These are phyloP conservation scores for Calycopis cecrops DNA, from an alignment of 1,140 invertebrate species.

Conservation along the genomic window DNA sequence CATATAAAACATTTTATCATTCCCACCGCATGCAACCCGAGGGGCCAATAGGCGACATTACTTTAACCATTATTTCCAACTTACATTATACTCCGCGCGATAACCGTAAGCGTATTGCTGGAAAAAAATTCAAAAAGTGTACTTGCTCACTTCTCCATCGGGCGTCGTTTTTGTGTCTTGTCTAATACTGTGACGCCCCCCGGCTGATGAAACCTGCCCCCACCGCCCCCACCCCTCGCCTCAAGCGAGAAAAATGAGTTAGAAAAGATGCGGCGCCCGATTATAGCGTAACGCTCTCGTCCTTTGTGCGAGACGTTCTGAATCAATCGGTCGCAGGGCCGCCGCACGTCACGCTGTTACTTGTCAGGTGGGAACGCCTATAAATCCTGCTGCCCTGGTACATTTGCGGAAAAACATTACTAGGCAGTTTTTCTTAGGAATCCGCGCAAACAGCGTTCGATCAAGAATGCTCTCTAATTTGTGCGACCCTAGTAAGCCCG, in stretches of 20 bases:
- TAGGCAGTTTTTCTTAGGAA: constrained; percentile 3
- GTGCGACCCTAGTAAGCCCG: no score
- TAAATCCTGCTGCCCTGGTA: constrained; percentile 29
- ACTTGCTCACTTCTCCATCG: constrained; percentile 59
- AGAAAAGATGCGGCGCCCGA: constrained; percentile 71
- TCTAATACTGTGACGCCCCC: constrained; percentile 69
- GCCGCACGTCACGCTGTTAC: constrained; percentile 37
- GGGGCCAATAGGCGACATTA: neutral
- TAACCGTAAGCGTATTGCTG: constrained; percentile 24
- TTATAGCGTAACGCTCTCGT: constrained; percentile 60
- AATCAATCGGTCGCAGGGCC: constrained; percentile 59
- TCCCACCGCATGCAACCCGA: neutral
- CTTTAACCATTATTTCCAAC: constrained; percentile 14
- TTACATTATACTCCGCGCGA: constrained; percentile 25
- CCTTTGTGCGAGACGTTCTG: constrained; percentile 61
- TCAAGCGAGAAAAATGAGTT: constrained; percentile 72
- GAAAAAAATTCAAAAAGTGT: constrained; percentile 54
- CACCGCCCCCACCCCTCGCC: constrained; percentile 37
- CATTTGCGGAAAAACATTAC: constrained; percentile 19
- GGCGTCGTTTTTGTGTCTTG: constrained; percentile 71
- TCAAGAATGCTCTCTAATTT: no score
- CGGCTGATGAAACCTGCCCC: constrained; percentile 51
- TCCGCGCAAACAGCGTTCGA: neutral
- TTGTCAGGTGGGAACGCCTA: constrained; percentile 32
- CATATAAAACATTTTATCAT: neutral